Conservation (phyloP, 1,140 invertebrate species). For the Uloborus diversus region DNA sequence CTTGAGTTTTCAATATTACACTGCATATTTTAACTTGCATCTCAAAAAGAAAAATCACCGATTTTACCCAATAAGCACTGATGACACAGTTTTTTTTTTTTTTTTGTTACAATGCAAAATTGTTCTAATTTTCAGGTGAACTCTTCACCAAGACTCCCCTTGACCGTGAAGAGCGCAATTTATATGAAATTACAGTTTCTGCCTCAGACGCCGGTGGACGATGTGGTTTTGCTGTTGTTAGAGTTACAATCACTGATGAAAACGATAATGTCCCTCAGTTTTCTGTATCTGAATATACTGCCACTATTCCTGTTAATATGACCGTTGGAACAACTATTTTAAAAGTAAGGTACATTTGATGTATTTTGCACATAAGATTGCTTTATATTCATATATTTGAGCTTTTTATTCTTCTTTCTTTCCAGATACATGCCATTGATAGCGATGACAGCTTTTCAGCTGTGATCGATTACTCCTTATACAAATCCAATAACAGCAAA, state of each 20-base stretch:
- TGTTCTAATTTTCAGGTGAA: constrained; percentile 79
- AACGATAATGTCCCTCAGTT: constrained; percentile 91
- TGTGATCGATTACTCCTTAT: constrained; percentile 77
- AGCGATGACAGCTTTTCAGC: constrained; percentile 76
- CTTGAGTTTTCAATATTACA: no score
- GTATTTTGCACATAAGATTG: not conserved
- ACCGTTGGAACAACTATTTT: constrained; percentile 74
- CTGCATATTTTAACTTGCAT: no score
- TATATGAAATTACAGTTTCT: constrained; percentile 82
- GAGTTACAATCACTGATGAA: constrained; percentile 80
- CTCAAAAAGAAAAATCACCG: no score
- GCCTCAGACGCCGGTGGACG: constrained; percentile 87
- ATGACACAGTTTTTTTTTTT: no score
- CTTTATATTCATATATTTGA: not conserved
- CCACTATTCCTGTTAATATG: constrained; percentile 74
- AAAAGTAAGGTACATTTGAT: constrained; percentile 68
- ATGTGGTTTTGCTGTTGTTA: constrained; percentile 79
- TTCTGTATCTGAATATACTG: constrained; percentile 80
- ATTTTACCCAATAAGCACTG: no score
- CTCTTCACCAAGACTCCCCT: constrained; percentile 79
- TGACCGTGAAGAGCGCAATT: constrained; percentile 78
- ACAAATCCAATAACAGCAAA: constrained; percentile 72
- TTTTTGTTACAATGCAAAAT: no score
- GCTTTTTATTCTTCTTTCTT: not conserved
- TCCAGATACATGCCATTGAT: constrained; percentile 73